Evolutionary conservation across 2,888 invertebrate genomes (phyloP), one percentile per base, ranked within the genome.

Genomic region (Rutpela maculata): DNA sequence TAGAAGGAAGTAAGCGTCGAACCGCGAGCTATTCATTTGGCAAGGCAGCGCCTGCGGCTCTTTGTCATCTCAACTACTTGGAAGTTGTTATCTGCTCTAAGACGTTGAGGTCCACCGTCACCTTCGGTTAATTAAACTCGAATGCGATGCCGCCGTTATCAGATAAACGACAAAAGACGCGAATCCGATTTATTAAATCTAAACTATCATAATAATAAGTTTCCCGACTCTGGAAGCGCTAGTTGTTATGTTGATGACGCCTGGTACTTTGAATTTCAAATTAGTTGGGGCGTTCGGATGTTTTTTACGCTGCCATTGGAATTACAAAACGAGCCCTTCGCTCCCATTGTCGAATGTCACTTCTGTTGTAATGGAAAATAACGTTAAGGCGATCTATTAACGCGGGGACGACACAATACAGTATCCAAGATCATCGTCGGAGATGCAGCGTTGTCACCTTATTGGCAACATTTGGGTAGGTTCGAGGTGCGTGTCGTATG

Each of bases 201-300:
- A 43, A 70, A 70, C 70, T 70, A 70, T 70, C 70, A 38, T 43
- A 60, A 70, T 70, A 60, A 70, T 70, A 60, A 69, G 35, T 69
- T 70, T 19, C 70, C 60, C 60, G 60, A 17, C 43, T 31, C 57
- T 31, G 57, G 69, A 70, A 43, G 70, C 70, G 70, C 66, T 71
- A 70, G 74, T 75, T 82, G 80, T 81, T 81, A 83, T 81, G 85
- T 80, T 80, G 84, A 84, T 84, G 84, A 84, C 82, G 85, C 82
- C 80, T 77, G 83, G 81, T 85, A 85, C 84, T 87, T 87, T 87
- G 86, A 86, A 87, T 86, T 87, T 87, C 87, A 87, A 87, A 87
- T 87, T 85, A 85, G 83, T 74, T 78, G 77, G 81, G 85, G 85
- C 80, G 76, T 82, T 60, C 70, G 66, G 76, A 71, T 80, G 78